A percentile compares a stretch with the other conserved stretches of the same genome.
Conservation (phyloP, 2,113 vertebrate species). For the Rousettus leschenaultii region DNA sequence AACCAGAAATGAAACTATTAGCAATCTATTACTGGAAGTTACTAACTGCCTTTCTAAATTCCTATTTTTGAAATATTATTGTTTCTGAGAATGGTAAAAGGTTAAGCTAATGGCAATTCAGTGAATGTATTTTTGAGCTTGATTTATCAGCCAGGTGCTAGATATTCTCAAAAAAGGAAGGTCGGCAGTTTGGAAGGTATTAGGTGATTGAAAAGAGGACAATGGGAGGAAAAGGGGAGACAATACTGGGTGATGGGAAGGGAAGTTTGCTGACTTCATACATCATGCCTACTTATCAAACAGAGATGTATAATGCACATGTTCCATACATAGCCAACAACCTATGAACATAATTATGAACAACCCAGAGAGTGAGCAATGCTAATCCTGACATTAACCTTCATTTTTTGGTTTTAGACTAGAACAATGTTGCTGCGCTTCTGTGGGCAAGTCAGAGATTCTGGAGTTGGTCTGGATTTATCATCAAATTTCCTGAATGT, state of each 20-base stretch:
- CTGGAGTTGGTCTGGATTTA: neutral
- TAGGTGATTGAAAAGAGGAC: neutral
- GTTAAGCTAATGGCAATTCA: neutral
- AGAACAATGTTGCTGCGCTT: neutral
- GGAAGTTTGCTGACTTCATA: neutral
- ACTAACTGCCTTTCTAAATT: neutral
- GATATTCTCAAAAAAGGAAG: slow-evolving; percentile 16
- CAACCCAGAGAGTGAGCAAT: neutral
- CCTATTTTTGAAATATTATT: neutral
- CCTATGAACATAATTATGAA: neutral
- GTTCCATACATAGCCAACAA: neutral
- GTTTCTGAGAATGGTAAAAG: neutral
- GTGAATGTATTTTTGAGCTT: neutral
- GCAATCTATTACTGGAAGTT: neutral
- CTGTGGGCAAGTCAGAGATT: neutral
- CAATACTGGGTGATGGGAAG: neutral
- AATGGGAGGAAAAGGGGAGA: neutral
- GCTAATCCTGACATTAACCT: neutral
- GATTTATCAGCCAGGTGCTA: neutral
- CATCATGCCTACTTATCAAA: neutral
- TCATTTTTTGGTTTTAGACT: neutral
- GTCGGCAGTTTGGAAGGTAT: neutral
- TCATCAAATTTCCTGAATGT: neutral
- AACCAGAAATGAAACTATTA: slow-evolving; percentile 11
- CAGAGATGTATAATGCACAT: neutral